Conservation (phyloP, 2,113 vertebrate species). For the Zapornia atra region DNA sequence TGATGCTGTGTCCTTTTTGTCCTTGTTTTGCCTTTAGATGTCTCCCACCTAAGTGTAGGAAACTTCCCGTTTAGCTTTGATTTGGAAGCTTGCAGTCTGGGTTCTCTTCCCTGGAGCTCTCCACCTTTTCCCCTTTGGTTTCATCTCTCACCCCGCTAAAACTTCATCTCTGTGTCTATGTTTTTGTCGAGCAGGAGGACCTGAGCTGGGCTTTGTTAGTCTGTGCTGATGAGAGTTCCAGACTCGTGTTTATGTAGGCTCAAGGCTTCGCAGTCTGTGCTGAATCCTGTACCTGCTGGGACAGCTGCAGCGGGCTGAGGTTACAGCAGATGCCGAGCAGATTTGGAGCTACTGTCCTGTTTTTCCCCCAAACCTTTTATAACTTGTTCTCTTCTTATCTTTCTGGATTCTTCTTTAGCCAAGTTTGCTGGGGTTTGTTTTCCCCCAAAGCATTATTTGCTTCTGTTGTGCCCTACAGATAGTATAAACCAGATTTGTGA, state of each 20-base stretch:
- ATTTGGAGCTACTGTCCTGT: fast-evolving
- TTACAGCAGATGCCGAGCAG: neutral
- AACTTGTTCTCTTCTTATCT: neutral
- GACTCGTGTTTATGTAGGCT: neutral
- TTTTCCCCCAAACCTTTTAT: neutral
- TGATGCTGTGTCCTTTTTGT: neutral
- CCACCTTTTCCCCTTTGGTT: neutral
- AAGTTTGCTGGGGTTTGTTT: too few relatives aligned
- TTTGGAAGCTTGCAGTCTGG: neutral
- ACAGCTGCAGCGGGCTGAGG: fast-evolving
- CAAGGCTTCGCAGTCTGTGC: neutral
- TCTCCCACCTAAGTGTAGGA: neutral
- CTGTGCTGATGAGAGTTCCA: neutral
- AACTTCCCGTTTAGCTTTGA: neutral
- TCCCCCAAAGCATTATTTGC: neutral
- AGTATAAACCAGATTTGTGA: neutral
- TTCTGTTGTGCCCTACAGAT: neutral
- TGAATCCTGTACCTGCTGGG: neutral
- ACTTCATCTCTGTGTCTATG: fast-evolving
- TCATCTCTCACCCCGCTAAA: neutral
- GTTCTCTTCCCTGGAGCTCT: neutral
- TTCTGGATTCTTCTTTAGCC: neutral
- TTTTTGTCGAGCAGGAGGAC: neutral
- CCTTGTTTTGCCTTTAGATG: neutral
- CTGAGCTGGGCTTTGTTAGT: neutral